Evolutionary conservation across 2,888 invertebrate species (phyloP), one percentile per base, ranked within the genome.

Genomic region (Synanthedon andrenaeformis): DNA sequence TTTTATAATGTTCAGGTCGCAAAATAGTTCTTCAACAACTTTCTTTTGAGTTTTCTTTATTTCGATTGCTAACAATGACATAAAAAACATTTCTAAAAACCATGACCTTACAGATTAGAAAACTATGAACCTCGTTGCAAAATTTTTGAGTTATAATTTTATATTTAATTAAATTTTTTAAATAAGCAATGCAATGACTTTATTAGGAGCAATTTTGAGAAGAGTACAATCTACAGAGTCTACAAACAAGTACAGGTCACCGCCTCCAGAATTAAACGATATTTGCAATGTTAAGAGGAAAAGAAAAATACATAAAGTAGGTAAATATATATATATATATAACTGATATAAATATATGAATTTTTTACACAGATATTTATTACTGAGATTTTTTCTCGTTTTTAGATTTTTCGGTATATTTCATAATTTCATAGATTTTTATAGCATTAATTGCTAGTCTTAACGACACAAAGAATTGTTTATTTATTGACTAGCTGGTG

Each of bases 221-320:
- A 77, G 68, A 52, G 76, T 71, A 0, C 62, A 65, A n/a, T 70
- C 71, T 0, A 62, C 63, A 0, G 72, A 70, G 0, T 66, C 64
- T 0, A 19, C 66, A 0, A 42, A 11, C 0, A 76, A 71, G 14
- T 75, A 72, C 41, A 19, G 57, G 0, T 82, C 82, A 0, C 81
- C 83, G 0, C 82, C 83, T 0, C 82, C 82, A 0, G 82, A 82
- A 55, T 17, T 65, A 0, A 59, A 62, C 0, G 60, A 59, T 3
- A 50, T 54, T 1, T 42, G 55, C 1, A 52, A 53, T 8, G 10
- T 11, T n/a, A 50, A 55, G 5, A 59, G 56, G 45, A 60, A 54
- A 42, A 62, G 56, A 50, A 49, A 11, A 10, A 13, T 50, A 0
- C 51, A 57, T 48, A 62, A 62, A 56, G 66, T n/a, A n/a, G n/a